Evolutionary conservation across 2,797 vertebrate genomes (phyloP).

Genomic region (Picus viridis): DNA sequence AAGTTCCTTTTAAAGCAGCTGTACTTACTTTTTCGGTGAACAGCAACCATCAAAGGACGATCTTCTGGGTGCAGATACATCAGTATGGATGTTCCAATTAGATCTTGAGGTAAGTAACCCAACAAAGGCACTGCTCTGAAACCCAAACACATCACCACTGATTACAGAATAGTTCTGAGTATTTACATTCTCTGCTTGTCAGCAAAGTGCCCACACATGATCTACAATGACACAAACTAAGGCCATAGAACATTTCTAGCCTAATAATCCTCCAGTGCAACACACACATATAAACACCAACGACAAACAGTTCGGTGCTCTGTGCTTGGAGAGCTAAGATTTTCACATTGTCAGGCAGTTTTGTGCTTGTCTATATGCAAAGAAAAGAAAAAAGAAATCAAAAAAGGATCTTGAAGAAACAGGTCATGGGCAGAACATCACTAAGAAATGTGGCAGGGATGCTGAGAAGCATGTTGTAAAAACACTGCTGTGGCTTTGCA

Average conservation of each 20-base stretch:
- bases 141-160: neutral
- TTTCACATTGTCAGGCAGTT: neutral
- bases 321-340: neutral
- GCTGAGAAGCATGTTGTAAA: neutral
- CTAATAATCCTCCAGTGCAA: neutral
- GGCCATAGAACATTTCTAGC: neutral
- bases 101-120: constrained; percentile 80
- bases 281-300: neutral
- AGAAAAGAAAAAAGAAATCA: neutral
- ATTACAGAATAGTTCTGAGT: neutral
- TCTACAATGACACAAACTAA: neutral
- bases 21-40: constrained; percentile 77
- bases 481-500: neutral
- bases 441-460: neutral
- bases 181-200: neutral
- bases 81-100: constrained; percentile 77
- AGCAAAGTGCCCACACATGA: neutral
- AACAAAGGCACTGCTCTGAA: constrained; percentile 81
- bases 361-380: neutral
- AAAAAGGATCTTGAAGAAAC: neutral
- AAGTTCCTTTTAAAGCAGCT: neutral
- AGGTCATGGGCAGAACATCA: rapidly evolving
- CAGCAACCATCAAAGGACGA: constrained; percentile 74
- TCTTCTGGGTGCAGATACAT: constrained; percentile 78
- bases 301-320: neutral